phyloP scores from a whole-genome alignment of 1,140 invertebrate species.

The Cataglyphis hispanica region DNA sequence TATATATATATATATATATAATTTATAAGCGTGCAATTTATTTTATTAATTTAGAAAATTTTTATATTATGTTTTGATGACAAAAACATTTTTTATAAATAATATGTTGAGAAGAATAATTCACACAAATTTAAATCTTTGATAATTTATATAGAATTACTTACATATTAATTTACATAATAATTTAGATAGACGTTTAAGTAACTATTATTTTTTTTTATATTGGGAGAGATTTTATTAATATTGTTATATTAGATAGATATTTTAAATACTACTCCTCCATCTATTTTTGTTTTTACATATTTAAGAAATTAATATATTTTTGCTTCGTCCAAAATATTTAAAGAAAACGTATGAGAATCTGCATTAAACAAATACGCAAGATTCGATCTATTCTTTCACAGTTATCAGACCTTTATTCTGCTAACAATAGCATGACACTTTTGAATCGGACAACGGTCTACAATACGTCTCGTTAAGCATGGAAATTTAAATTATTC shows the following conservation, averaged over 20 bases:
- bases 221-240: not conserved
- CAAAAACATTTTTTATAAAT: not conserved
- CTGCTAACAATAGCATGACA: not conserved
- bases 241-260: not conserved
- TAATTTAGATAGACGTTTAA: not conserved
- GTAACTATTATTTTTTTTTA: not conserved
- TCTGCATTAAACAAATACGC: constrained; percentile 29
- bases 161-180: too few relatives aligned
- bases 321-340: not conserved
- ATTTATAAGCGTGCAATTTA: not conserved
- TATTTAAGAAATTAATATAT: not conserved
- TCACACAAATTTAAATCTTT: not conserved
- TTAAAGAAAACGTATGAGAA: not conserved
- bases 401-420: not conserved
- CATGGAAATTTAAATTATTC: constrained; percentile 33
- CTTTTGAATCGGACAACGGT: constrained; percentile 24
- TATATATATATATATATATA: not conserved
- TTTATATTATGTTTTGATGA: too few relatives aligned
- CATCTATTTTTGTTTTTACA: not conserved
- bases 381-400: constrained; percentile 9
- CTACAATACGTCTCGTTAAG: constrained; percentile 41
- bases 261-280: not conserved
- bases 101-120: constrained; percentile 3
- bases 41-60: not conserved
- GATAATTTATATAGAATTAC: not conserved